These are phyloP conservation scores for Haemorhous mexicanus DNA, from an alignment of 2,113 vertebrate genomes.

Conservation along the genomic window DNA sequence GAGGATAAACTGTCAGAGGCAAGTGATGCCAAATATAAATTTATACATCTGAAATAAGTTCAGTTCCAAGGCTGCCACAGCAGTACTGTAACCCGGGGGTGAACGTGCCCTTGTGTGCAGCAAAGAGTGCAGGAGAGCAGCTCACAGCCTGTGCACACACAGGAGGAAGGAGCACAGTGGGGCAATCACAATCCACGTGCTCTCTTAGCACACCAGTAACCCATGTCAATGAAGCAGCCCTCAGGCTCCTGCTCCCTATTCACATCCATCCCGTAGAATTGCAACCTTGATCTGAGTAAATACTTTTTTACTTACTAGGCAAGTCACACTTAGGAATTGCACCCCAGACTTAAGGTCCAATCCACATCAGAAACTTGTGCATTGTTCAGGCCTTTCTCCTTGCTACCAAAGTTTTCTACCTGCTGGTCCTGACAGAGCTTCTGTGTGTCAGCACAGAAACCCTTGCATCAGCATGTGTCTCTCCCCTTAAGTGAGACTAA, in stretches of 20 bases:
- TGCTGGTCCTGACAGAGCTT: not conserved
- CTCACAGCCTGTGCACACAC: not conserved
- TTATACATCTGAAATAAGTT: not conserved
- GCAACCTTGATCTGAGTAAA: not conserved
- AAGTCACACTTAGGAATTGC: not conserved
- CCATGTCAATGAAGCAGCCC: fast-evolving
- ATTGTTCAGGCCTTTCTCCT: not conserved
- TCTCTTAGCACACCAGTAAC: not conserved
- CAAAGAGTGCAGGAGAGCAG: not conserved
- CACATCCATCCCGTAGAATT: not conserved
- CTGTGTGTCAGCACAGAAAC: not conserved
- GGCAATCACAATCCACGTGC: fast-evolving
- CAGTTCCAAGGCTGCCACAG: not conserved
- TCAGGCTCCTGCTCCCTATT: not conserved
- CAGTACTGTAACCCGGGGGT: not conserved
- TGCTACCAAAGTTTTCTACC: not conserved
- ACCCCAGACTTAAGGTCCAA: not conserved
- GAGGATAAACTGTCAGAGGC: not conserved
- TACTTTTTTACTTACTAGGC: not conserved
- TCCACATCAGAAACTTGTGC: fast-evolving
- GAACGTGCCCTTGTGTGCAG: fast-evolving
- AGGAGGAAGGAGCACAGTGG: fast-evolving
- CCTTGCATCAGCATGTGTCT: not conserved
- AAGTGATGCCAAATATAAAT: not conserved
- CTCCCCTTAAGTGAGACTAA: not conserved